These are phyloP conservation scores for Ryuthela nishihirai DNA, from an alignment of 2,888 invertebrate genomes.

Conservation along the genomic window DNA sequence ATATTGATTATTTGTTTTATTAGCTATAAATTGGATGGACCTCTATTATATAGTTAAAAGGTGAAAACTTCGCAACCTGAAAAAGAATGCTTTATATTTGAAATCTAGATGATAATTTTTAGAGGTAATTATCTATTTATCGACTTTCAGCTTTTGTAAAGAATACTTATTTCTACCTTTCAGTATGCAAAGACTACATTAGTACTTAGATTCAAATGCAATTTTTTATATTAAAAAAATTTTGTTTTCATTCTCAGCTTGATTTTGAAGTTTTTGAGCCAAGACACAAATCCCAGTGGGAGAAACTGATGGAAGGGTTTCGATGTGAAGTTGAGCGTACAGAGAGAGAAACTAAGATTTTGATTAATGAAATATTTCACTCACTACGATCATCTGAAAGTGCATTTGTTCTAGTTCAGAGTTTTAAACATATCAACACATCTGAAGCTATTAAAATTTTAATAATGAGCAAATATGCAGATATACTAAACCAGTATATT, in stretches of 20 bases:
- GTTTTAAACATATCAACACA: constrained; percentile 74
- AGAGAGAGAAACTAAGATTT: constrained; percentile 75
- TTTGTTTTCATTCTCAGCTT: constrained; percentile 62
- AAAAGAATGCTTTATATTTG: no score
- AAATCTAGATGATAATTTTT: no score
- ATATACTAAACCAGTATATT: constrained; percentile 76
- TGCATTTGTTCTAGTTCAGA: constrained; percentile 72
- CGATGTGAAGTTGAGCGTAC: constrained; percentile 67
- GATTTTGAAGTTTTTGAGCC: constrained; percentile 79
- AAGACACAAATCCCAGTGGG: constrained; percentile 80
- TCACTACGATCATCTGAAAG: constrained; percentile 74
- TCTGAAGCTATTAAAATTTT: constrained; percentile 67
- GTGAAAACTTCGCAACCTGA: no score
- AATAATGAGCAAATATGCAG: constrained; percentile 75
- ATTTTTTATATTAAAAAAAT: neutral
- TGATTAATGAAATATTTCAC: constrained; percentile 81
- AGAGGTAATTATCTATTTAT: no score
- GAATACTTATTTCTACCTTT: no score
- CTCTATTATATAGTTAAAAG: no score
- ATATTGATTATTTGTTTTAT: no score
- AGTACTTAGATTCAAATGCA: neutral
- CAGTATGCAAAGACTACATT: neutral
- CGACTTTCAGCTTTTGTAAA: no score
- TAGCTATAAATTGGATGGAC: no score
- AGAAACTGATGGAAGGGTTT: constrained; percentile 72